These are phyloP conservation scores for Trissolcus brochymenae DNA, from an alignment of 2,888 invertebrate genomes.

Conservation along the genomic window DNA sequence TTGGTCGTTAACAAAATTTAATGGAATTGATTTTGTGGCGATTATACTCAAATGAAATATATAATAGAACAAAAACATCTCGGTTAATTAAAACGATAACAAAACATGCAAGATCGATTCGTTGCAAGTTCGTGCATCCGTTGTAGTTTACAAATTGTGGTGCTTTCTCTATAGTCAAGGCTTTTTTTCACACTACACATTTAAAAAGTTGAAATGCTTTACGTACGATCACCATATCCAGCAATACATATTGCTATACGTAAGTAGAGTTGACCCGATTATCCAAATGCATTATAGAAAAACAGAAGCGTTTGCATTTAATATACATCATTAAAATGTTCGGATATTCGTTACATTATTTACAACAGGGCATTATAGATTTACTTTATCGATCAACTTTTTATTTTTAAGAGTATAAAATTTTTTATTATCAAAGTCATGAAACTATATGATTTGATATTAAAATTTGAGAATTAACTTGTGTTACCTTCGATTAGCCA, in stretches of 20 bases:
- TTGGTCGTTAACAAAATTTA: too few species aligned
- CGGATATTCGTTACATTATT: too few species aligned
- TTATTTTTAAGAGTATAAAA: too few species aligned
- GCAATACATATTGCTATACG: conserved; percentile 71
- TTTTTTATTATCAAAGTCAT: too few species aligned
- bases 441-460: not conserved
- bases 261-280: conserved; percentile 54
- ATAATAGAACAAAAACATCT: conserved; percentile 2
- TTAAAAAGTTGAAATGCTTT: conserved; percentile 62
- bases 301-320: conserved; percentile 10
- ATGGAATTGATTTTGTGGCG: conserved; percentile 1
- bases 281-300: conserved; percentile 45
- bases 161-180: conserved; percentile 29
- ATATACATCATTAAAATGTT: conserved; percentile 1
- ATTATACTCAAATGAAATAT: not conserved
- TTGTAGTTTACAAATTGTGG: conserved; percentile 12
- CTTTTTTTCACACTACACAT: conserved; percentile 13
- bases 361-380: too few species aligned
- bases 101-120: conserved; percentile 17
- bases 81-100: conserved; percentile 4
- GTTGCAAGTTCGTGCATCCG: conserved; percentile 17
- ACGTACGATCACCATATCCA: conserved; percentile 71
- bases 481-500: conserved; percentile 87
- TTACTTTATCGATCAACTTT: not conserved
- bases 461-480: not conserved